Evolutionary conservation across 2,888 invertebrate genomes (phyloP).

Genomic region (Calameuta filiformis): DNA sequence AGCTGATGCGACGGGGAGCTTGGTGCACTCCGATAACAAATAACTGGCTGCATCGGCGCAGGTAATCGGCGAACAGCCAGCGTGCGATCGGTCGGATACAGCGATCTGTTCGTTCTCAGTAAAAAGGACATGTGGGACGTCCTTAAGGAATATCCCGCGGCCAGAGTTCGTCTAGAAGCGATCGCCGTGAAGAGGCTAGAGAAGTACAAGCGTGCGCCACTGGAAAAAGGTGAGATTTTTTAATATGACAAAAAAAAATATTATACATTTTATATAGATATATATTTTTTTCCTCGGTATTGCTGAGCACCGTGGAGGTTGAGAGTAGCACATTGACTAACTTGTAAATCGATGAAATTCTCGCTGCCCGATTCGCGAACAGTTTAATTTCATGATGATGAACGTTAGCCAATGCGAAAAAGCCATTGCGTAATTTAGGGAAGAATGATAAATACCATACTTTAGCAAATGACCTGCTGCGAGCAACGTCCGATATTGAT

Average conservation of each 20-base stretch:
- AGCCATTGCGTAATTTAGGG: background rate
- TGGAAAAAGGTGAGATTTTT: slow-evolving; percentile 83
- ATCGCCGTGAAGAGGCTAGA: slow-evolving; percentile 97
- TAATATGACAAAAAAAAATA: background rate
- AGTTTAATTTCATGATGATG: background rate
- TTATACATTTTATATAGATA: background rate
- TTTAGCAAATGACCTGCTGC: background rate
- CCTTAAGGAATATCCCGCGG: slow-evolving; percentile 94
- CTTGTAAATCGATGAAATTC: background rate
- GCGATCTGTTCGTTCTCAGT: slow-evolving; percentile 97
- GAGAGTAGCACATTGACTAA: background rate
- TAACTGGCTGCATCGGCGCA: slow-evolving; percentile 69
- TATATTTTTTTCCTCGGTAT: background rate
- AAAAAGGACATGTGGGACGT: slow-evolving; percentile 99
- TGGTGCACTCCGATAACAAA: slow-evolving; percentile 60
- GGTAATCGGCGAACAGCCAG: slow-evolving; percentile 98
- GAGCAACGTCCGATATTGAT: background rate
- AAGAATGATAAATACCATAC: background rate
- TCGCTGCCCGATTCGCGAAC: background rate
- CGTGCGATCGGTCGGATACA: slow-evolving; percentile 97
- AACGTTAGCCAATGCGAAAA: background rate
- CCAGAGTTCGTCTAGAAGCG: slow-evolving; percentile 93
- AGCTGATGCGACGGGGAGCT: slow-evolving; percentile 43
- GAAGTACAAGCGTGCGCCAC: slow-evolving; percentile 95
- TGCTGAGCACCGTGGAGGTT: background rate